Evolutionary conservation across 2,888 invertebrate genomes (phyloP).

Genomic region (Phaedon cochleariae): DNA sequence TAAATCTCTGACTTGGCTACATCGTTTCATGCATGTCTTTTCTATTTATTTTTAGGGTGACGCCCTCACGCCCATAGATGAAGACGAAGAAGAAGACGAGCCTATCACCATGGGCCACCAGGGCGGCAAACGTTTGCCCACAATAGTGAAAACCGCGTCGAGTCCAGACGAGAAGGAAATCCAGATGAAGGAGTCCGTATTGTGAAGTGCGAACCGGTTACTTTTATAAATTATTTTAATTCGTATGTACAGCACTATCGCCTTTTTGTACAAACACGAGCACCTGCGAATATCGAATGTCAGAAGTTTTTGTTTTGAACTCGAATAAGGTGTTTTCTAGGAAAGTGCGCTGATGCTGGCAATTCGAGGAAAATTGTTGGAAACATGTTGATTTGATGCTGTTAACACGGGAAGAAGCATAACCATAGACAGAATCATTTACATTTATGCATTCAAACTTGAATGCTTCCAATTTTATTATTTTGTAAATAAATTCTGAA

Average conservation of each 20-base stretch:
- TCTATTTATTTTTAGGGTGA: constrained; percentile 59
- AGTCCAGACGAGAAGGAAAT: constrained; percentile 68
- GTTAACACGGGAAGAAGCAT: no score
- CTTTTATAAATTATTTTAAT: constrained; percentile 11
- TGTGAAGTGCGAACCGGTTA: constrained; percentile 61
- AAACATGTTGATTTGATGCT: no score
- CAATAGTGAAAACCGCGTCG: constrained; percentile 81
- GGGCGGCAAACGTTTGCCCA: constrained; percentile 65
- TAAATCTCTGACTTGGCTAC: no score
- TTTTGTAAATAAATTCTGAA: no score
- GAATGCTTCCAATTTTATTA: no score
- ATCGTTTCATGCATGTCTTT: not conserved
- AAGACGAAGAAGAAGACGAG: constrained; percentile 77
- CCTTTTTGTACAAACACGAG: constrained; percentile 20
- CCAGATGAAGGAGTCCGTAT: constrained; percentile 78
- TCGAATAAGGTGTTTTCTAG: not conserved
- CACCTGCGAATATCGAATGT: constrained; percentile 6
- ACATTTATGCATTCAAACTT: no score
- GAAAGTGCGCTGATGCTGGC: no score
- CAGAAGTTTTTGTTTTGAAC: not conserved
- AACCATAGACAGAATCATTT: no score
- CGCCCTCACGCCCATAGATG: constrained; percentile 83
- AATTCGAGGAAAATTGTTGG: no score
- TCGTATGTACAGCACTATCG: constrained; percentile 13
- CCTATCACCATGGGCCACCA: constrained; percentile 72